A percentile compares a stretch with the other conserved stretches of the same genome.
Conservation (phyloP, 1,140 invertebrate species). For the Drosophila biarmipes region DNA sequence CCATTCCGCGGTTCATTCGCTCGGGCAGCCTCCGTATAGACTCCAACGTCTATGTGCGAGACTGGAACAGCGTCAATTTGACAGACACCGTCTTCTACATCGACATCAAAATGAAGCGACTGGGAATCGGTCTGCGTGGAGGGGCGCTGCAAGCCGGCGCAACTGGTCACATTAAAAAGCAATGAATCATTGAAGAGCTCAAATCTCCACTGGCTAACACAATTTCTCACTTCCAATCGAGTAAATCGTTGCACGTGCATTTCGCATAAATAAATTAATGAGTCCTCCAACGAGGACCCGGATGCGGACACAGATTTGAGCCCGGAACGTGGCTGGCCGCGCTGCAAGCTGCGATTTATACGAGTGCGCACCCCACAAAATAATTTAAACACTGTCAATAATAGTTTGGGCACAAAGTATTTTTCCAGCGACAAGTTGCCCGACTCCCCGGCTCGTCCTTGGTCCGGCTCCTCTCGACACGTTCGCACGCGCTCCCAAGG, state of each 20-base stretch:
- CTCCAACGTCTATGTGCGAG: conserved; percentile 35
- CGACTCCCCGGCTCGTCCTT: background rate
- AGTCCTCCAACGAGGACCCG: conserved; percentile 39
- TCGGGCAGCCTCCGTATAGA: conserved; percentile 51
- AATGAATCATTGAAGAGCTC: conserved; percentile 66
- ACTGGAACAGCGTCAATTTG: conserved; percentile 45
- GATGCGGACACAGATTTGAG: conserved; percentile 17
- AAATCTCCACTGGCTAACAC: conserved; percentile 60
- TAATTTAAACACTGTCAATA: conserved; percentile 83
- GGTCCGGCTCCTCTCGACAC: conserved; percentile 64
- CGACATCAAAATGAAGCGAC: conserved; percentile 62
- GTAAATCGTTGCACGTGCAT: conserved; percentile 76
- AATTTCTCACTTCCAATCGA: conserved; percentile 78
- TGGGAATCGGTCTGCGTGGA: background rate
- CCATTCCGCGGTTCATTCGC: conserved; percentile 44
- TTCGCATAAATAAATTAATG: conserved; percentile 84
- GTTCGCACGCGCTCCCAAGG: conserved; percentile 64
- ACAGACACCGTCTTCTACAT: conserved; percentile 46
- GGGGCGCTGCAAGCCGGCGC: conserved; percentile 1
- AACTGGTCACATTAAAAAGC: conserved; percentile 60
- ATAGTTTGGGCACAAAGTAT: conserved; percentile 73
- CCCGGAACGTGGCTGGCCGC: conserved; percentile 16
- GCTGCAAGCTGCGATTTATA: conserved; percentile 71
- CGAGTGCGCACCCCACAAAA: conserved; percentile 76
- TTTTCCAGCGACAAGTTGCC: conserved; percentile 57